Base-by-base conservation (phyloP, 2,888 invertebrate genomes). In the Polydrusus pterygomalis region DNA sequence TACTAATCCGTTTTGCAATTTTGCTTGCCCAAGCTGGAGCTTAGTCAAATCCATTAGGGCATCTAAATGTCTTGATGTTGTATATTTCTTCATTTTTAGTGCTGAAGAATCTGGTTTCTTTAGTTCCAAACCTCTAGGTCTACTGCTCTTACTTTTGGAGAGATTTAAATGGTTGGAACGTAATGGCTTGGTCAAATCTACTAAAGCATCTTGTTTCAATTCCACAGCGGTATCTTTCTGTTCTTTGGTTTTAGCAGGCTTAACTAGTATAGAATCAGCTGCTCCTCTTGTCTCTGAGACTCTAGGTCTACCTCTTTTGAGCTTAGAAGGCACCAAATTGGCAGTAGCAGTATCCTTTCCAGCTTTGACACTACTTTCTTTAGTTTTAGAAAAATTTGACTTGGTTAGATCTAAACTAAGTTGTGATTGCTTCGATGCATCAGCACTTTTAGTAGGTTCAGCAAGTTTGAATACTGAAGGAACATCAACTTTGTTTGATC, bases 221-320 rank as follows among this genome's bases (percentile, higher is more conserved):
- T 18, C 51, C 51, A 45, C n/a, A 45, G 5, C 13, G 1, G 45
- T 45, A 1, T 13, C n/a, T 5, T 45, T 45, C n/a, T n/a, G 15
- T 15, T 45, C 45, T 45, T n/a, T 45, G 9, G n/a, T n/a, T 45
- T 6, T 45, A n/a, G 13, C 45, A 45, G 18, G 18, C 20, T 51
- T 25, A n/a, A 13, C 13, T 54, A 25, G 20, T n/a, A 56, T 8
- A 15, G 34, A 34, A 51, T 1, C 15, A 34, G 0, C 56, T 5
- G 34, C 15, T 15, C 3, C 11, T 2, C 9, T 25, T 54, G 3
- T 2, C 2, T n/a, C n/a, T 25, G 20, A 54, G 5, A 13, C 11
- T 56, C 15, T 56, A 56, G 15, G 56, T 34, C 56, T 56, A 15
- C 56, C 15, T 34, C 34, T 34, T 7, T 56, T 56, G 15, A 34